These are phyloP conservation scores for Hyperoplus immaculatus DNA, from an alignment of 2,797 vertebrate species.

Conservation along the genomic window DNA sequence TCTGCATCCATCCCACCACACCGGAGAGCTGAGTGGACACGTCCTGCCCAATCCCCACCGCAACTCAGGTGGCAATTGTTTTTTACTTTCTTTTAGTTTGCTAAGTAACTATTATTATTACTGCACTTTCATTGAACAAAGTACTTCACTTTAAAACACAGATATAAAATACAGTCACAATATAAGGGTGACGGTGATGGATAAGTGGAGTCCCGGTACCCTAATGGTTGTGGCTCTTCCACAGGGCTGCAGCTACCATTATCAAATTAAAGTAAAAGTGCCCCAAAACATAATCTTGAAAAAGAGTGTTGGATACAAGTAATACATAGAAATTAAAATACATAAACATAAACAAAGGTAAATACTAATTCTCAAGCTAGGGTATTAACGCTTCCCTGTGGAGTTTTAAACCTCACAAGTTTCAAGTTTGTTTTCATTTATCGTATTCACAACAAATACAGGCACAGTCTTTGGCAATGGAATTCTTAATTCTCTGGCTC, in stretches of 20 bases:
- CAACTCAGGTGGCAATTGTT: conserved; percentile 89
- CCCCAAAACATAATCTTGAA: too few species aligned
- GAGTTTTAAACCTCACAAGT: neutral
- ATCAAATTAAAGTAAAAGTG: conserved; percentile 12
- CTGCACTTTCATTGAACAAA: neutral
- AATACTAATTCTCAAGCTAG: neutral
- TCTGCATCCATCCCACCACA: conserved; percentile 92
- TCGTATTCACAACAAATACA: too few species aligned
- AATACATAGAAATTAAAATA: neutral
- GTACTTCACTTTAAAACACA: neutral
- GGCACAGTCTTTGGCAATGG: too few species aligned
- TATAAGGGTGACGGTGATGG: neutral
- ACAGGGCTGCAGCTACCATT: neutral
- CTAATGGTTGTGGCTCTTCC: too few species aligned
- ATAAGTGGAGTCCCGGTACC: neutral
- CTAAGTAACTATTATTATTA: neutral
- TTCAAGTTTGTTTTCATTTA: too few species aligned
- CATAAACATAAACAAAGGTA: neutral
- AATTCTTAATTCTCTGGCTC: too few species aligned
- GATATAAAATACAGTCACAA: neutral
- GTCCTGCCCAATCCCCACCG: conserved; percentile 92
- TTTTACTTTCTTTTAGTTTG: neutral
- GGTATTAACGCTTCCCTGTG: conserved; percentile 1
- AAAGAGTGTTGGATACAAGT: neutral
- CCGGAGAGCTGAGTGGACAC: conserved; percentile 94